These are phyloP conservation scores for Dasyurus viverrinus DNA, from an alignment of 2,113 vertebrate genomes.

Conservation along the genomic window DNA sequence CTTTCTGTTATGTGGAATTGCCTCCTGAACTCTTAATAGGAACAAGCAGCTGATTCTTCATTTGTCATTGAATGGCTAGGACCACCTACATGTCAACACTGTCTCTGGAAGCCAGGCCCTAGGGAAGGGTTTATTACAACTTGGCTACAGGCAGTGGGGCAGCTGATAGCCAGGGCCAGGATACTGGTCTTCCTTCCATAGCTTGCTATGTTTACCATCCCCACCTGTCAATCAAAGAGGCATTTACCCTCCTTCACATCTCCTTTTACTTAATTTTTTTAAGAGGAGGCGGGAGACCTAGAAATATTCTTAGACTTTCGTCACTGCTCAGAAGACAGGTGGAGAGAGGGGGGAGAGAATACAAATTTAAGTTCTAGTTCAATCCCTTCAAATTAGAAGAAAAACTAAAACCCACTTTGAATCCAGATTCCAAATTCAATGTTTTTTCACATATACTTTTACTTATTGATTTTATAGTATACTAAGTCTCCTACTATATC, in stretches of 20 bases:
- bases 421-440: not conserved
- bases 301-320: not conserved
- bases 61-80: not conserved
- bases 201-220: not conserved
- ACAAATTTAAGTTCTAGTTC: not conserved
- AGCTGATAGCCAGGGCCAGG: not conserved
- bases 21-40: not conserved
- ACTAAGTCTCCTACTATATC: not conserved
- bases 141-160: not conserved
- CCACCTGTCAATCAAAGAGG: not conserved
- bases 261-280: not conserved
- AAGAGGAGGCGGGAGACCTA: not conserved
- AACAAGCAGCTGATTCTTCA: not conserved
- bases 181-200: not conserved
- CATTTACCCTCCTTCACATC: not conserved
- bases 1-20: not conserved
- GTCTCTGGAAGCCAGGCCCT: not conserved
- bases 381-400: not conserved
- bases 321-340: not conserved
- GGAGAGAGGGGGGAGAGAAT: not conserved
- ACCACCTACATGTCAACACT: not conserved
- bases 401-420: not conserved
- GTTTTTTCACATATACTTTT: not conserved
- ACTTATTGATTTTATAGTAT: too few relatives aligned
- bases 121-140: not conserved